These are phyloP conservation scores for Argentina silus DNA, from an alignment of 2,797 vertebrate genomes.

Conservation along the genomic window DNA sequence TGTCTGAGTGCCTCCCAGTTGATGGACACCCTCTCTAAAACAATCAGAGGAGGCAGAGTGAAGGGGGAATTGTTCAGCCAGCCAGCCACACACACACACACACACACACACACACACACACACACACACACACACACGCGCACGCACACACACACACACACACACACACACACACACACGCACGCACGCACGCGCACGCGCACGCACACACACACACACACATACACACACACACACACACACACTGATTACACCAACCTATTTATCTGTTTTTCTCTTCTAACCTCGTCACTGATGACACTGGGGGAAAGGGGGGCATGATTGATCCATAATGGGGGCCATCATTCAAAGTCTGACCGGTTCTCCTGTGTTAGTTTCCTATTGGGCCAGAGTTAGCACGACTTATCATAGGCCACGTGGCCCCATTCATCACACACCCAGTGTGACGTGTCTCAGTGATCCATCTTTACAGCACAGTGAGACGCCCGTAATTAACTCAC, in stretches of 20 bases:
- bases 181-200: too few relatives aligned
- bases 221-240: neutral
- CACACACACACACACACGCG: neutral
- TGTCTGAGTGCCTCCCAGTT: neutral
- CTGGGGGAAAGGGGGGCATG: neutral
- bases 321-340: neutral
- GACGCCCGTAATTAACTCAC: constrained; percentile 62
- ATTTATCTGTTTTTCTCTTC: neutral
- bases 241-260: constrained; percentile 5
- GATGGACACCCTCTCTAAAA: neutral
- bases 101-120: constrained; percentile 9
- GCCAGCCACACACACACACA: constrained; percentile 25
- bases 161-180: constrained; percentile 20
- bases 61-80: neutral
- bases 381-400: constrained; percentile 31
- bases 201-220: constrained; percentile 21
- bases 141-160: neutral
- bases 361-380: neutral
- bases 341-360: neutral
- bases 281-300: neutral
- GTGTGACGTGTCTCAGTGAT: constrained; percentile 43
- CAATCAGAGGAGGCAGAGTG: neutral
- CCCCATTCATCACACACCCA: constrained; percentile 33
- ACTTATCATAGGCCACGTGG: constrained; percentile 43
- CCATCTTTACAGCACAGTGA: constrained; percentile 41